A percentile compares a stretch with the other conserved stretches of the same genome.
Evolutionary conservation across 2,797 vertebrate species (phyloP).

Genomic region (Danio jaintianensis): DNA sequence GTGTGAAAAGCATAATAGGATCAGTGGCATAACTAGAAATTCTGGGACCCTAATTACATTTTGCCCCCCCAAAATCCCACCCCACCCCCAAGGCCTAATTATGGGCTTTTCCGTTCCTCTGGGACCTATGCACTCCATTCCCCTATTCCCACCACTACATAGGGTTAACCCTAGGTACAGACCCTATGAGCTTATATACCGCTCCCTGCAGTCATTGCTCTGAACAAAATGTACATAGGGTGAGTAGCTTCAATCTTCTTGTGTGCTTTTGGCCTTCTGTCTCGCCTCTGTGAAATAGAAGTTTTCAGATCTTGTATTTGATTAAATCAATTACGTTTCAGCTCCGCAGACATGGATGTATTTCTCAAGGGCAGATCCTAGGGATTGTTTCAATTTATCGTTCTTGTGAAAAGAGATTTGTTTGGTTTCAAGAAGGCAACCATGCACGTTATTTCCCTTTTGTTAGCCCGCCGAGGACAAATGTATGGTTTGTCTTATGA

Average conservation of each 20-base stretch:
- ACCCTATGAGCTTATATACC: too few relatives aligned
- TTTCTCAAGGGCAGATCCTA: constrained; percentile 44
- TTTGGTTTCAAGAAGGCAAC: constrained; percentile 28
- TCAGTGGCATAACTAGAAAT: too few relatives aligned
- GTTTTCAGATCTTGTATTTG: constrained; percentile 41
- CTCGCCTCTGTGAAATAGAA: constrained; percentile 19
- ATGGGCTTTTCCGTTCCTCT: too few relatives aligned
- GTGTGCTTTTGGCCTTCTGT: neutral
- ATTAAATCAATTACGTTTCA: constrained; percentile 56
- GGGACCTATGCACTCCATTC: too few relatives aligned
- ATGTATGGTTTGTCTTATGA: constrained; percentile 46
- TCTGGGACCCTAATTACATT: too few relatives aligned
- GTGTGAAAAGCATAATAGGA: too few relatives aligned
- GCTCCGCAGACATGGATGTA: constrained; percentile 39
- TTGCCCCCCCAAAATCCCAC: too few relatives aligned
- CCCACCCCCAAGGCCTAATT: too few relatives aligned
- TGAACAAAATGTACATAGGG: neutral
- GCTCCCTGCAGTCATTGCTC: too few relatives aligned
- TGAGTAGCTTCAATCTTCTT: neutral
- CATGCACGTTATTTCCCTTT: constrained; percentile 17
- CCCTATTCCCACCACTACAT: neutral
- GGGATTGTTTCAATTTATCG: constrained; percentile 51
- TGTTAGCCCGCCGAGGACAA: constrained; percentile 8
- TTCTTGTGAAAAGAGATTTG: constrained; percentile 40
- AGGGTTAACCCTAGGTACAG: neutral